phyloP scores from a whole-genome alignment of 2,113 vertebrate genomes.

The Corythornis madagascariensis region DNA sequence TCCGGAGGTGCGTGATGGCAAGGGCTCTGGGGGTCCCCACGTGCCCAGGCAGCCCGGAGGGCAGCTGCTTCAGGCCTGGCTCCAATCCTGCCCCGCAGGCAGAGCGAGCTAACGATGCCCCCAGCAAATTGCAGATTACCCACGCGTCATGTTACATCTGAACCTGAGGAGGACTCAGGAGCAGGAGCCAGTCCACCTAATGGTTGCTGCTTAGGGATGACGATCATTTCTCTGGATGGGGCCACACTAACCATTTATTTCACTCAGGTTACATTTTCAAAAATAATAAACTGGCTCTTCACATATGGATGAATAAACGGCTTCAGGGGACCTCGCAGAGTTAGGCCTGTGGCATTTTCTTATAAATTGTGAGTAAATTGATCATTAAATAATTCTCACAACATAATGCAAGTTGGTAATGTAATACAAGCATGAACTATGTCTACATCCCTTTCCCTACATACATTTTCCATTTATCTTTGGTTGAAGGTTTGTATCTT shows the following conservation, averaged over 20 bases:
- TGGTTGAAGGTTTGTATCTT: background rate
- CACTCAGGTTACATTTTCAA: slow-evolving; percentile 56
- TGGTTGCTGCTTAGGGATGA: slow-evolving; percentile 79
- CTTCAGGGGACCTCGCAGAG: slow-evolving; percentile 21
- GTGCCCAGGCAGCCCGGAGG: slow-evolving; percentile 57
- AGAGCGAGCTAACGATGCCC: slow-evolving; percentile 88
- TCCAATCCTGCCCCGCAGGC: slow-evolving; percentile 88
- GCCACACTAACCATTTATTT: slow-evolving; percentile 70
- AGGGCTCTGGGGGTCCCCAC: slow-evolving; percentile 51
- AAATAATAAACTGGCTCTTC: slow-evolving; percentile 49
- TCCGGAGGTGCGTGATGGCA: slow-evolving; percentile 57
- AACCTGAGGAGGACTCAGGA: slow-evolving; percentile 72
- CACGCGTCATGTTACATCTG: slow-evolving; percentile 56
- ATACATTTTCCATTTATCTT: background rate
- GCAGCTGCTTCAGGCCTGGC: slow-evolving; percentile 86
- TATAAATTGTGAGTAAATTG: slow-evolving; percentile 64
- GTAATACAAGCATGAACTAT: background rate
- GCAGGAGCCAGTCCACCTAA: slow-evolving; percentile 73
- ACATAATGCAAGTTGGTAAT: slow-evolving; percentile 38
- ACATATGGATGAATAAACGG: slow-evolving; percentile 29
- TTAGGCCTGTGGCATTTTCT: slow-evolving; percentile 42
- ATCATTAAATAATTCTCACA: slow-evolving; percentile 67
- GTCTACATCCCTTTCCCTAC: background rate
- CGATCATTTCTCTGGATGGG: slow-evolving; percentile 75
- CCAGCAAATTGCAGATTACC: slow-evolving; percentile 87